phyloP scores from a whole-genome alignment of 1,140 invertebrate genomes.

The Parasteatoda tepidariorum region DNA sequence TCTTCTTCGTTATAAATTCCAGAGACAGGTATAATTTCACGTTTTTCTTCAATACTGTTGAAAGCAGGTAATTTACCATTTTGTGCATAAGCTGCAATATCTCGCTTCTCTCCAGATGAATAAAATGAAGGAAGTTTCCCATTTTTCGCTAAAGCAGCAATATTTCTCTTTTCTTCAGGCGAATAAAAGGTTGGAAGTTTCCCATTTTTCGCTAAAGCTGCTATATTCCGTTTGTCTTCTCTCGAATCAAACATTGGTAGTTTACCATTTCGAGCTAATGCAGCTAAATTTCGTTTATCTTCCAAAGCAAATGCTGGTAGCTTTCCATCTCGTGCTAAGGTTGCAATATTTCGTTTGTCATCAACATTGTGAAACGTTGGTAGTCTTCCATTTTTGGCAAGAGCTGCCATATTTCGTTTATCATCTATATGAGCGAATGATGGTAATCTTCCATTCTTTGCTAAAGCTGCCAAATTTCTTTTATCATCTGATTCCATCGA shows the following conservation, averaged over 20 bases:
- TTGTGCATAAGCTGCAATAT: conserved; percentile 5
- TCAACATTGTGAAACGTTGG: neutral
- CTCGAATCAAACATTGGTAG: neutral
- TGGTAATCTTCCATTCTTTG: neutral
- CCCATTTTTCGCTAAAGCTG: conserved; percentile 16
- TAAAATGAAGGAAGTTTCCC: neutral
- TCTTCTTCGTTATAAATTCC: neutral
- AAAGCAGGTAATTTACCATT: conserved; percentile 8
- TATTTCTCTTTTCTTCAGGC: conserved; percentile 2
- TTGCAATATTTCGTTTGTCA: conserved; percentile 50
- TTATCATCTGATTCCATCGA: neutral
- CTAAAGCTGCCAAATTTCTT: neutral
- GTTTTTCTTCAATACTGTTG: neutral
- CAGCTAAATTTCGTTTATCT: conserved; percentile 34
- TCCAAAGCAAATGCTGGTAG: neutral
- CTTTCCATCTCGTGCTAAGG: conserved; percentile 45
- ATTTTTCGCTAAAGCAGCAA: conserved; percentile 32
- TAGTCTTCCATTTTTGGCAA: conserved; percentile 25
- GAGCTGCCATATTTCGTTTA: neutral
- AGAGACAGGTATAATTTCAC: neutral
- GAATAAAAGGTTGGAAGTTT: neutral
- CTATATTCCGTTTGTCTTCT: neutral
- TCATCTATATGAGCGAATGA: neutral
- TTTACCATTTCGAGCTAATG: conserved; percentile 21
- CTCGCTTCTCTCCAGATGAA: neutral